Evolutionary conservation across 2,113 vertebrate genomes (phyloP), one percentile per base, ranked within the genome.

Genomic region (Columba janthina): DNA sequence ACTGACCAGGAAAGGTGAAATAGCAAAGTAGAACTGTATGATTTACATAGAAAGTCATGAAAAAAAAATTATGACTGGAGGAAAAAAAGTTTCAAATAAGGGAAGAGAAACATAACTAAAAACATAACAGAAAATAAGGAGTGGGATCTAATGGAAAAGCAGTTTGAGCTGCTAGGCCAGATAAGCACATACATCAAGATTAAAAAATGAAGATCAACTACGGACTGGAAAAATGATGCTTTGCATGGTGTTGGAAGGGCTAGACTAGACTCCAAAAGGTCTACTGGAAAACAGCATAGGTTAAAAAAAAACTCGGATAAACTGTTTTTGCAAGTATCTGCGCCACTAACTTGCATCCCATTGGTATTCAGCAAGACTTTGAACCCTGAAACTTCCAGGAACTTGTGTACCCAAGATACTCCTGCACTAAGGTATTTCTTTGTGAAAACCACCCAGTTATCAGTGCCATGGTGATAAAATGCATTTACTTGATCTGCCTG

Each of bases 321-420:
- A 66, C 2, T 6, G 6, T 15, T 65, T 82, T 25, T 44, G 26
- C 32, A 65, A 73, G 7, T 8, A 16, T 26, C 62, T 69, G 66
- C 50, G 70, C 40, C 65, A 51, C 29, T 54, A 44, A 42, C 51
- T 34, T 67, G 3, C 32, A 69, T 19, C 48, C 34, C 46, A 84
- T 1, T 7, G 15, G 10, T 29, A 48, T 9, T 64, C 12, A 54
- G 26, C 44, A 86, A 16, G 66, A 29, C 53, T 53, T 11, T 31
- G 48, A 56, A 7, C 10, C 31, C 65, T 4, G 11, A 32, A 61
- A 54, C 40, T 79, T 29, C 62, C 54, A 81, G 66, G 2, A 8
- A 48, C 6, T 10, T 5, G n/a, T 9, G 34, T 2, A 19, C 29
- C 16, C 2, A 3, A 71, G 40, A 15, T 2, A 2, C 2, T 66